Conservation (phyloP, 2,113 vertebrate genomes). For the Amblyornis subalaris region DNA sequence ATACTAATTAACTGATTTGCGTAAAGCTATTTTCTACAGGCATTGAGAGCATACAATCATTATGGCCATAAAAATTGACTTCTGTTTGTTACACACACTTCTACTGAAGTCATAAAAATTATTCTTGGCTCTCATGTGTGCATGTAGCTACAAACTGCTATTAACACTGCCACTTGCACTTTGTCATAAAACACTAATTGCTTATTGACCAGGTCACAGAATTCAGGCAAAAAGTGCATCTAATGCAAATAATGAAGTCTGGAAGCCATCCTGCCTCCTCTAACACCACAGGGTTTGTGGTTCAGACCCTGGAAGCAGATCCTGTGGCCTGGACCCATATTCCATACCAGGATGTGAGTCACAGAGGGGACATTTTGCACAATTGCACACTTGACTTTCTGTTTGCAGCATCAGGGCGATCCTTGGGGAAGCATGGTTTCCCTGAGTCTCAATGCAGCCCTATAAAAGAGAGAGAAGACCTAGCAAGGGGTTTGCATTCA, state of each 20-base stretch:
- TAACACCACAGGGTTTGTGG: rapidly evolving
- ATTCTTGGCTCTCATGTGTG: conserved; percentile 54
- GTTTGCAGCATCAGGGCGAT: not conserved
- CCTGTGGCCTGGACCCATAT: not conserved
- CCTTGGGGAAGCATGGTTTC: not conserved
- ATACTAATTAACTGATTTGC: conserved; percentile 65
- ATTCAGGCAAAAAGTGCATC: conserved; percentile 56
- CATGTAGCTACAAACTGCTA: conserved; percentile 63
- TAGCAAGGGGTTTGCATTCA: not conserved
- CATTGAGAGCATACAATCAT: conserved; percentile 67
- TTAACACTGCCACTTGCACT: conserved; percentile 61
- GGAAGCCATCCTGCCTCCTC: not conserved
- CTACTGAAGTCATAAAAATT: conserved; percentile 68
- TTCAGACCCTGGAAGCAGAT: not conserved
- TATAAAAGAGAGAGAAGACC: not conserved
- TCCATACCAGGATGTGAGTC: not conserved
- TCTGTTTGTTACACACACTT: conserved; percentile 68
- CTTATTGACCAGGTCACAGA: conserved; percentile 73
- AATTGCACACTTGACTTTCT: not conserved
- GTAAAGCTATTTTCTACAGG: conserved; percentile 69
- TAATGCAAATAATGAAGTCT: conserved; percentile 39
- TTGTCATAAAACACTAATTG: conserved; percentile 82
- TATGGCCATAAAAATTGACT: conserved; percentile 75
- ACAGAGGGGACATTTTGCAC: not conserved
- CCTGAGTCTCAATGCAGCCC: rapidly evolving